Percentiles rank a stretch among this genome's conserved stretches.
Evolutionary conservation across 2,113 vertebrate species (phyloP).

Genomic region (Larimichthys polyactis): DNA sequence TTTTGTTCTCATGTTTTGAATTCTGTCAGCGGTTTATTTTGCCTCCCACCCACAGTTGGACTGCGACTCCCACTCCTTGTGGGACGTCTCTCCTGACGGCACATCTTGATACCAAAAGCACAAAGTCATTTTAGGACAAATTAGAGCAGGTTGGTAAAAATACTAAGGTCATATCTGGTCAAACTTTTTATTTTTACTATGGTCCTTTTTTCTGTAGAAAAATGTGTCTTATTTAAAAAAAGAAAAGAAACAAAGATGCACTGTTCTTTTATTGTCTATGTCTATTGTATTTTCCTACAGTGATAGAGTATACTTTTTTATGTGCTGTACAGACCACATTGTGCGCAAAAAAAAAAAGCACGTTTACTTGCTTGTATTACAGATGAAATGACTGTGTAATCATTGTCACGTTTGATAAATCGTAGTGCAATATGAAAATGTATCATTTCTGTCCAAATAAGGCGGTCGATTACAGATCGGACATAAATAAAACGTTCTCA

Average conservation of each 20-base stretch:
- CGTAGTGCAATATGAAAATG: conserved; percentile 36
- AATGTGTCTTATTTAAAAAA: conserved; percentile 24
- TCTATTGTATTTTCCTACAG: conserved; percentile 31
- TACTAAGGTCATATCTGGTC: not conserved
- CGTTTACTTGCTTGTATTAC: conserved; percentile 27
- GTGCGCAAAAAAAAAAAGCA: conserved; percentile 20
- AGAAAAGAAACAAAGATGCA: conserved; percentile 26
- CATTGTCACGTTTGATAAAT: conserved; percentile 48
- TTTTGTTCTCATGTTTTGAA: conserved; percentile 50
- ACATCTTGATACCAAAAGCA: conserved; percentile 52
- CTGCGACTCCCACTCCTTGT: conserved; percentile 6
- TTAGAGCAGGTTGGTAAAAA: conserved; percentile 11
- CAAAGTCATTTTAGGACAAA: conserved; percentile 53
- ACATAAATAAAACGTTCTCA: not conserved
- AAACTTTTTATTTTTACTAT: not conserved
- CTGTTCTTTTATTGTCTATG: conserved; percentile 36
- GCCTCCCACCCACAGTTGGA: conserved; percentile 56
- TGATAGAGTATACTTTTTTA: conserved; percentile 10
- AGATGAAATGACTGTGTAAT: conserved; percentile 50
- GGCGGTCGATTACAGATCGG: conserved; percentile 32
- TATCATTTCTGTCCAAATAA: conserved; percentile 36
- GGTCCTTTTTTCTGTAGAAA: not conserved
- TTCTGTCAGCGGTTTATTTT: conserved; percentile 63
- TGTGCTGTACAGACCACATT: conserved; percentile 25
- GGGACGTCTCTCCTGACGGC: conserved; percentile 30